Evolutionary conservation across 2,797 vertebrate species (phyloP).

Genomic region (Platalea minor): DNA sequence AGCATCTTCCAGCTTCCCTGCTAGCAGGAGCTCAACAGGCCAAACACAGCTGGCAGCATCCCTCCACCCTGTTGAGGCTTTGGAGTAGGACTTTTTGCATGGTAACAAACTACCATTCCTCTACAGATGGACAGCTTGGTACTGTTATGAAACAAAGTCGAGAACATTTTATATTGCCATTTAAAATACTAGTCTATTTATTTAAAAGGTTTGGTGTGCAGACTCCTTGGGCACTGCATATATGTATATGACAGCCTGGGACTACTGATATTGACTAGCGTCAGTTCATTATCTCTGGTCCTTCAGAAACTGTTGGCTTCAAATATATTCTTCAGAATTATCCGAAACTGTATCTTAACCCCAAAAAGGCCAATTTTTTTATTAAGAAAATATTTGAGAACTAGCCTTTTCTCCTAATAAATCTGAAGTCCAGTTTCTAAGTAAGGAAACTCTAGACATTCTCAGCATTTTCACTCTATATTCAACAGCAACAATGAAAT

Average conservation of each 20-base stretch:
- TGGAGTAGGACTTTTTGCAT: not conserved
- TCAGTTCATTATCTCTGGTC: not conserved
- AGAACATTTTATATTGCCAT: not conserved
- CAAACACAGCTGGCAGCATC: not conserved
- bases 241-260: not conserved
- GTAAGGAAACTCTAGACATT: not conserved
- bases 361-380: not conserved
- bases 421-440: not conserved
- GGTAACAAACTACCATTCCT: not conserved
- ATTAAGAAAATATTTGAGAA: not conserved
- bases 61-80: not conserved
- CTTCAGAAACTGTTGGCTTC: not conserved
- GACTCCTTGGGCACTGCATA: not conserved
- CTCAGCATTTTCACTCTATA: not conserved
- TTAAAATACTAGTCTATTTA: not conserved
- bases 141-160: not conserved
- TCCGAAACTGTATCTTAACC: not conserved
- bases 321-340: not conserved
- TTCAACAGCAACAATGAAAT: not conserved
- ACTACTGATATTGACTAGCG: not conserved
- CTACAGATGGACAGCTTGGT: not conserved
- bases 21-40: not conserved
- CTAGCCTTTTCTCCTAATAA: not conserved
- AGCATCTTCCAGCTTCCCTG: not conserved
- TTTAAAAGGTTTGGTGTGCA: not conserved